phyloP scores from a whole-genome alignment of 2,113 vertebrate species.

The Hippotragus niger region DNA sequence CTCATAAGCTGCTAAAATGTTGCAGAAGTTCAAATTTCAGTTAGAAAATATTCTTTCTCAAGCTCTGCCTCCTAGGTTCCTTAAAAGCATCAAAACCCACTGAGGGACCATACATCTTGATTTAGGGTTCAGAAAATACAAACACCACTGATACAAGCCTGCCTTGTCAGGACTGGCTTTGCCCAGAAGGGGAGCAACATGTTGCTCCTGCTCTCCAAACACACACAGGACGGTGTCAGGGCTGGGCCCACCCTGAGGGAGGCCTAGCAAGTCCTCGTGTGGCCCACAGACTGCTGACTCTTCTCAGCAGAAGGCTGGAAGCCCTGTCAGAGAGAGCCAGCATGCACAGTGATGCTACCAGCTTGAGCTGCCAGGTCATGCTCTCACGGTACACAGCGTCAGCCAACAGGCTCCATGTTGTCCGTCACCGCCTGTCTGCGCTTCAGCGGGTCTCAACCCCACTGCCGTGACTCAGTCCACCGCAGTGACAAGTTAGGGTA shows the following conservation, averaged over 20 bases:
- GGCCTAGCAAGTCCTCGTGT: neutral
- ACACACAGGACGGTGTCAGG: fast-evolving
- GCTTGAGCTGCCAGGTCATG: too few species aligned
- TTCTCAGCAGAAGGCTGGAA: neutral
- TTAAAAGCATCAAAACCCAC: neutral
- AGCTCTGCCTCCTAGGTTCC: neutral
- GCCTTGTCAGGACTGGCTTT: neutral
- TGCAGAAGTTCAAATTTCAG: neutral
- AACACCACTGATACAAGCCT: neutral
- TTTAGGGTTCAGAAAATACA: neutral
- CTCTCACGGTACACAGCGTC: fast-evolving
- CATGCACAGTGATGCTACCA: too few species aligned
- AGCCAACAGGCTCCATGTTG: fast-evolving
- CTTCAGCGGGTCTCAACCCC: neutral
- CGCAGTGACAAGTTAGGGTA: neutral
- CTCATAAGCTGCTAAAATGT: neutral
- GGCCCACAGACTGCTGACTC: neutral
- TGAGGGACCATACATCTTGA: neutral
- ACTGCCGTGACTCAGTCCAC: neutral
- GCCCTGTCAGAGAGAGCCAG: neutral
- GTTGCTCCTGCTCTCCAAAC: neutral
- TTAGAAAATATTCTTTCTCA: neutral
- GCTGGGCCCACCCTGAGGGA: neutral
- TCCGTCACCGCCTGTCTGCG: neutral
- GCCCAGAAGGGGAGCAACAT: neutral